These are phyloP conservation scores for Xiphias gladius DNA, from an alignment of 2,113 vertebrate species.

Conservation along the genomic window DNA sequence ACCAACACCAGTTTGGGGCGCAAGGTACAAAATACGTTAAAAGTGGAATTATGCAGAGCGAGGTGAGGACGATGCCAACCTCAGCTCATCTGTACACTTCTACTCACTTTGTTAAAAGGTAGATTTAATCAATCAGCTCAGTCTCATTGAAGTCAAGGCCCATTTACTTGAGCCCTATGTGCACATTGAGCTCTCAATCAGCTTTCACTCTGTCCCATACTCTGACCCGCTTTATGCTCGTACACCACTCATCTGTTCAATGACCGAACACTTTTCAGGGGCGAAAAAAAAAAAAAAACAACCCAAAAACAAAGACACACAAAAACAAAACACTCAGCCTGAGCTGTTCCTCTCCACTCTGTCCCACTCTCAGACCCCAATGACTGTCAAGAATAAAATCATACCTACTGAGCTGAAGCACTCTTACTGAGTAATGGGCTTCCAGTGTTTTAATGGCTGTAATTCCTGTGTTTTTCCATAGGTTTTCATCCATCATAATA, in stretches of 20 bases:
- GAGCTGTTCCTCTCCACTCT: background rate
- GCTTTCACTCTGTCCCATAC: background rate
- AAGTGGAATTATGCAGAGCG: background rate
- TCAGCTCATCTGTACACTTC: background rate
- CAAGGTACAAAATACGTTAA: background rate
- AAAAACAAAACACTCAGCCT: background rate
- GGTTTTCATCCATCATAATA: conserved; percentile 1
- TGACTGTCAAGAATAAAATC: conserved; percentile 15
- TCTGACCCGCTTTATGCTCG: background rate
- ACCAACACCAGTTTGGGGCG: background rate
- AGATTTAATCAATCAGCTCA: background rate
- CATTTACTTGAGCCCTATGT: background rate
- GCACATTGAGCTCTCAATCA: background rate
- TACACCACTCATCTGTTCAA: conserved; percentile 29
- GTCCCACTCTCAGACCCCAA: conserved; percentile 1
- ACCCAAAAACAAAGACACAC: no score
- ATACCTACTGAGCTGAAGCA: conserved; percentile 22
- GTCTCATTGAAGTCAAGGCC: background rate
- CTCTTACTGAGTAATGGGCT: conserved; percentile 23
- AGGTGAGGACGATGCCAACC: no score
- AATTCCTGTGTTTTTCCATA: conserved; percentile 18
- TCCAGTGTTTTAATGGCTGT: background rate
- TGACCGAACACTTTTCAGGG: background rate
- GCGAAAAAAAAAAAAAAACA: background rate
- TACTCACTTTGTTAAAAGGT: background rate